These are phyloP conservation scores for Drosophila subquinaria DNA, from an alignment of 2,888 invertebrate genomes.

Conservation along the genomic window DNA sequence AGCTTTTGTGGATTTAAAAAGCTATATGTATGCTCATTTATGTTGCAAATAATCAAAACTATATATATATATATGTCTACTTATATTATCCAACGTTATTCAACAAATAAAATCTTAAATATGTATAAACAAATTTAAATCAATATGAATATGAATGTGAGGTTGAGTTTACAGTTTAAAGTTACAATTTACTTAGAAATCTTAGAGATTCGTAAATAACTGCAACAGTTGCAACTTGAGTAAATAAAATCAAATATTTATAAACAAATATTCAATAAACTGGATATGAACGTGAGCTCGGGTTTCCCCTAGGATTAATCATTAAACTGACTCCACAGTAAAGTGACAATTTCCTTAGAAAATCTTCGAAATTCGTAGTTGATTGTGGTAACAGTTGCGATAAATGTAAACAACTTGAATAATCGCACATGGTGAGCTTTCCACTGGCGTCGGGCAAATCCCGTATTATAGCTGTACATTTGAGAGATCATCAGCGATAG, in stretches of 20 bases:
- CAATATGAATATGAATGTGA: background rate
- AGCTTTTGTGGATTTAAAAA: conserved; percentile 19
- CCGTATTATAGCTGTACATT: conserved; percentile 81
- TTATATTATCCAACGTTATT: conserved; percentile 56
- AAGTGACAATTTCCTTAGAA: conserved; percentile 36
- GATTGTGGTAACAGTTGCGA: conserved; percentile 61
- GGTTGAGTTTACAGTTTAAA: background rate
- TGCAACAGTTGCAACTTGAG: conserved; percentile 62
- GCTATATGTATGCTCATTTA: conserved; percentile 33
- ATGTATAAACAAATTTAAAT: background rate
- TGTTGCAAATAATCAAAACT: conserved; percentile 50
- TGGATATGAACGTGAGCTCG: background rate
- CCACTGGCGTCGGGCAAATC: conserved; percentile 81
- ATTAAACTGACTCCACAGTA: conserved; percentile 28
- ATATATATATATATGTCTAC: conserved; percentile 8
- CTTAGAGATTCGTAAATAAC: conserved; percentile 62
- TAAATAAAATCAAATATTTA: conserved; percentile 19
- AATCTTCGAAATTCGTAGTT: conserved; percentile 64
- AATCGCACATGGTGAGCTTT: conserved; percentile 56
- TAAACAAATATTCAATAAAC: background rate
- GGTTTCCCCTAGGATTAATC: conserved; percentile 2
- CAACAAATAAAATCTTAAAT: conserved; percentile 14
- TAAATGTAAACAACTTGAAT: conserved; percentile 74
- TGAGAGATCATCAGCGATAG: conserved; percentile 75
- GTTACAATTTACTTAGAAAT: conserved; percentile 46